Conservation (phyloP, 2,888 invertebrate species). For the Hydraecia micacea region DNA sequence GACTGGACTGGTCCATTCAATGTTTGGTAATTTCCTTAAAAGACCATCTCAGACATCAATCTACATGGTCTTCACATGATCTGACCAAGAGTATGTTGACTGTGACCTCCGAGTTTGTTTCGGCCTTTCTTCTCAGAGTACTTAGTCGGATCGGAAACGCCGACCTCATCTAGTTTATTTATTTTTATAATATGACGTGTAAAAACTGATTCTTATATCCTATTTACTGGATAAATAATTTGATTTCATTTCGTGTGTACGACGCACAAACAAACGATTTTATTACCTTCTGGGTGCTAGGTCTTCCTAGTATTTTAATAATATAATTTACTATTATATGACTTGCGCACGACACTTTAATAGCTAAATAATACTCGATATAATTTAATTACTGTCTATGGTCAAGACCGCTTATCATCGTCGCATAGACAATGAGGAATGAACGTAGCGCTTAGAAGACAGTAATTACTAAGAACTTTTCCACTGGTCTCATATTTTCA, state of each 20-base stretch:
- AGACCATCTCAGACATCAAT: background rate
- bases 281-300: background rate
- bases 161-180: background rate
- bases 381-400: conserved; percentile 48
- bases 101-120: background rate
- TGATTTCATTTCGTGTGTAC: background rate
- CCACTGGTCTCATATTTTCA: conserved; percentile 17
- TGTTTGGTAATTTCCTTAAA: background rate
- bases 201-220: background rate
- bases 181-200: background rate
- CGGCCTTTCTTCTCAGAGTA: background rate
- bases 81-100: too few species aligned
- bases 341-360: conserved; percentile 14
- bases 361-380: conserved; percentile 16
- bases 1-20: background rate
- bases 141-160: background rate
- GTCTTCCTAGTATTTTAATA: conserved; percentile 6
- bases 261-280: conserved; percentile 6
- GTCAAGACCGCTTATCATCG: conserved; percentile 6
- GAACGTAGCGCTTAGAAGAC: conserved; percentile 16
- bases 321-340: conserved; percentile 15
- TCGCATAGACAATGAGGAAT: conserved; percentile 31
- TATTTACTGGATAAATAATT: background rate
- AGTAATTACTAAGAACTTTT: conserved; percentile 21
- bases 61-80: too few species aligned